phyloP scores from a whole-genome alignment of 1,140 invertebrate species.

The Drosophila paulistorum region DNA sequence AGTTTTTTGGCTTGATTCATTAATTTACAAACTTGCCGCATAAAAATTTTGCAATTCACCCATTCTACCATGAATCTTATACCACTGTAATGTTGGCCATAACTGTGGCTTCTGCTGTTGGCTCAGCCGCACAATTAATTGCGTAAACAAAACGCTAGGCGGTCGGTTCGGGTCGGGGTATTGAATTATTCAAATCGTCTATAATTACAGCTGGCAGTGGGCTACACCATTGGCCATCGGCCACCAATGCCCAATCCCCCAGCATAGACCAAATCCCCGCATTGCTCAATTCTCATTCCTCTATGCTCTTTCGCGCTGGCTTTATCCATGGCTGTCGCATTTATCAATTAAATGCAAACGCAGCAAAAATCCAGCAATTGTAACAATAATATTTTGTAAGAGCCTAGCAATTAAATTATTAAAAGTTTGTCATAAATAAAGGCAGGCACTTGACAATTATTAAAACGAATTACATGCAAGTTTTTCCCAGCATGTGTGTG shows the following conservation, averaged over 20 bases:
- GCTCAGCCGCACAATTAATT: slow-evolving; percentile 71
- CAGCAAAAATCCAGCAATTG: slow-evolving; percentile 67
- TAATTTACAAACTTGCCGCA: background rate
- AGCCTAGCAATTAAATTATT: slow-evolving; percentile 72
- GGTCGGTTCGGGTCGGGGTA: slow-evolving; percentile 40
- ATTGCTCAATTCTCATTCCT: background rate
- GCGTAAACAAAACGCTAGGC: slow-evolving; percentile 72
- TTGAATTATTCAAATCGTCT: slow-evolving; percentile 80
- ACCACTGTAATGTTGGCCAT: slow-evolving; percentile 28
- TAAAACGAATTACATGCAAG: slow-evolving; percentile 71
- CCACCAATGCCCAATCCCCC: slow-evolving; percentile 1
- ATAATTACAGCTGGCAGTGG: slow-evolving; percentile 68
- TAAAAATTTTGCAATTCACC: background rate
- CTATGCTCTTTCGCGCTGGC: background rate
- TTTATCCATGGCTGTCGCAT: slow-evolving; percentile 45
- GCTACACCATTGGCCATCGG: slow-evolving; percentile 17
- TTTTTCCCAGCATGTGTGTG: background rate
- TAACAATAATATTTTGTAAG: slow-evolving; percentile 50
- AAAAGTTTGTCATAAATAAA: slow-evolving; percentile 79
- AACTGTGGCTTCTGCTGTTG: slow-evolving; percentile 25
- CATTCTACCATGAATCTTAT: background rate
- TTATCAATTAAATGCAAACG: slow-evolving; percentile 79
- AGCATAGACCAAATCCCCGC: background rate
- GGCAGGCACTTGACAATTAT: slow-evolving; percentile 74
- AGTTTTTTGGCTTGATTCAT: background rate